Percentiles rank a stretch among this genome's conserved stretches.
phyloP scores from a whole-genome alignment of 2,888 invertebrate species.

The Drosophila merina region DNA sequence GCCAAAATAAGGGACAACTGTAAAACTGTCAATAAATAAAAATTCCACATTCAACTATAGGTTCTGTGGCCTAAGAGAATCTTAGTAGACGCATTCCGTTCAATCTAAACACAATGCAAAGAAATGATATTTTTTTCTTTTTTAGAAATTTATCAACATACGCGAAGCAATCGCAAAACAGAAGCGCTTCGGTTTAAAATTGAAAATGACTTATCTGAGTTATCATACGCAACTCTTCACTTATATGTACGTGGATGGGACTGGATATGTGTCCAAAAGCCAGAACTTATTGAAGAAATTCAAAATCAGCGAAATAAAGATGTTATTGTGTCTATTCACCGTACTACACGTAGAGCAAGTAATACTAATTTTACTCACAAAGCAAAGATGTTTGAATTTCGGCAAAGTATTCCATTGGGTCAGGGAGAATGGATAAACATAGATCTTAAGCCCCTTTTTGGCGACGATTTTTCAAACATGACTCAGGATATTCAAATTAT shows the following conservation, averaged over 20 bases:
- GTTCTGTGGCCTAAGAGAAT: too few species aligned
- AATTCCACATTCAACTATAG: too few species aligned
- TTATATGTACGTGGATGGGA: constrained; percentile 81
- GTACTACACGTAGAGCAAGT: constrained; percentile 69
- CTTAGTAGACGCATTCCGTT: too few species aligned
- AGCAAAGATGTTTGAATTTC: constrained; percentile 77
- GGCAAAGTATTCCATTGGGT: constrained; percentile 79
- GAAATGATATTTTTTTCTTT: neutral
- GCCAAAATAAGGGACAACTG: too few species aligned
- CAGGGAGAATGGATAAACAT: constrained; percentile 88
- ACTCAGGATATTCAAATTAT: constrained; percentile 2
- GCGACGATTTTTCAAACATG: constrained; percentile 53
- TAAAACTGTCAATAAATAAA: too few species aligned
- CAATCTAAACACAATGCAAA: too few species aligned
- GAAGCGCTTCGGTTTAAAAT: constrained; percentile 82
- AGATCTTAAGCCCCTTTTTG: constrained; percentile 90
- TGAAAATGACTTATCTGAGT: constrained; percentile 72
- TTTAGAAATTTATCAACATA: constrained; percentile 1
- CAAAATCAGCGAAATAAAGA: constrained; percentile 55
- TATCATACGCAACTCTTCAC: constrained; percentile 80
- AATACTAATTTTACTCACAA: constrained; percentile 75
- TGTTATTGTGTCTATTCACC: constrained; percentile 78
- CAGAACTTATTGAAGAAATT: constrained; percentile 55
- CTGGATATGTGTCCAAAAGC: constrained; percentile 79
- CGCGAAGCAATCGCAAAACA: constrained; percentile 10